phyloP scores from a whole-genome alignment of 2,797 vertebrate species.

The Sarcophilus harrisii region DNA sequence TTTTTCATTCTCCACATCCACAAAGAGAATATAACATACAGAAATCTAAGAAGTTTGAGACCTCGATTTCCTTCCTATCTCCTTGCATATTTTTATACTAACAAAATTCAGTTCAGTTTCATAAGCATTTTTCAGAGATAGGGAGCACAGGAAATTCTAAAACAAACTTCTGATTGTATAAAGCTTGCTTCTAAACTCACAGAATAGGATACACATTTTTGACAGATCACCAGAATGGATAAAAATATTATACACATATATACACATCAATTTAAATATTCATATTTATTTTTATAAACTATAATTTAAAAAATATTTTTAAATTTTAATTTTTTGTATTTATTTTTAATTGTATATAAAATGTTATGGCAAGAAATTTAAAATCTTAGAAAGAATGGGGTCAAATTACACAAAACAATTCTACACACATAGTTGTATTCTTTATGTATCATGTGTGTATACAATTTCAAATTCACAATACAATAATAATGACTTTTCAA shows the following conservation, averaged over 20 bases:
- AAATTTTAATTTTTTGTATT: background rate
- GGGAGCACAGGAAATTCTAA: background rate
- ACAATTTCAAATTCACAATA: background rate
- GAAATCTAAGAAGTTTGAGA: accelerated
- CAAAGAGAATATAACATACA: background rate
- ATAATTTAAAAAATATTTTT: no score
- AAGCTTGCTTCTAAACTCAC: background rate
- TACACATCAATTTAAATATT: background rate
- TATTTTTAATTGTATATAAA: background rate
- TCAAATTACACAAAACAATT: background rate
- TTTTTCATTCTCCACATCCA: background rate
- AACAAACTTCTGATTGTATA: background rate
- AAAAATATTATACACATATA: background rate
- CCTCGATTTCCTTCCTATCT: background rate
- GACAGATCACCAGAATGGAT: background rate
- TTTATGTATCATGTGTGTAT: background rate
- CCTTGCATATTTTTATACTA: background rate
- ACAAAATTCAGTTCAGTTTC: background rate
- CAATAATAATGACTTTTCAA: background rate
- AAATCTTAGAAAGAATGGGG: background rate
- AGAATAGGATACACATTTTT: background rate
- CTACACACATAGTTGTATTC: background rate
- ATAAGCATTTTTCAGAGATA: background rate
- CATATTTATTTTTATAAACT: background rate
- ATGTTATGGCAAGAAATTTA: background rate